Conservation (phyloP, 2,797 vertebrate species). For the Malurus splendens region DNA sequence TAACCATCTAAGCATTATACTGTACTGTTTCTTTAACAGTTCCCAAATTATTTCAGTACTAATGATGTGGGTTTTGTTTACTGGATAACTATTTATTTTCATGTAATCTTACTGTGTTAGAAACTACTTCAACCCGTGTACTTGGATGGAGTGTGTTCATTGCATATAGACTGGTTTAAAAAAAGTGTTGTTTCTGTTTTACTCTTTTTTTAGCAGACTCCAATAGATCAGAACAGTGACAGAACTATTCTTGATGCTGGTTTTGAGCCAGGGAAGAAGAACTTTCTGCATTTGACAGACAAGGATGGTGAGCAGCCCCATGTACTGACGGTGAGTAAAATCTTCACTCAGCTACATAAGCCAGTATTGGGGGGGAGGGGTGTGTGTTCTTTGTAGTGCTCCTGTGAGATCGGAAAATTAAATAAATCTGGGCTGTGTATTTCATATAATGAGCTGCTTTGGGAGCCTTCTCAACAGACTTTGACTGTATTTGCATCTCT, state of each 20-base stretch:
- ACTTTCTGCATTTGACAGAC: constrained; percentile 92
- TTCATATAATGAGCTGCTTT: not conserved
- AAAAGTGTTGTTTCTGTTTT: not conserved
- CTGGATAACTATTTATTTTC: not conserved
- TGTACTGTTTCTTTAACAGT: not conserved
- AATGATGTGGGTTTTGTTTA: not conserved
- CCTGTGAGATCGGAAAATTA: not conserved
- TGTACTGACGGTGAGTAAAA: constrained; percentile 79
- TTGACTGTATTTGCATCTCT: not conserved
- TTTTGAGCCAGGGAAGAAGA: constrained; percentile 93
- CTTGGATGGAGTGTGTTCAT: not conserved
- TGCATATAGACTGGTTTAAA: not conserved
- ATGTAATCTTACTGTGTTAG: not conserved
- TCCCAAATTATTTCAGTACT: not conserved
- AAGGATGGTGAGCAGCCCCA: constrained; percentile 96
- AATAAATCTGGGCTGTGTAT: not conserved
- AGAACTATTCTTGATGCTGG: constrained; percentile 87
- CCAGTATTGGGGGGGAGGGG: not conserved
- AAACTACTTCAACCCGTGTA: not conserved
- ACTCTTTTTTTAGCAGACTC: constrained; percentile 66
- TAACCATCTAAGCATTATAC: not conserved
- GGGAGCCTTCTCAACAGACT: not conserved
- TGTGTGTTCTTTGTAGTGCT: not conserved
- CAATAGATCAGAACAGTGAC: constrained; percentile 87
- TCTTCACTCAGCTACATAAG: not conserved